phyloP scores from a whole-genome alignment of 2,797 vertebrate genomes.

The Trematomus bernacchii region DNA sequence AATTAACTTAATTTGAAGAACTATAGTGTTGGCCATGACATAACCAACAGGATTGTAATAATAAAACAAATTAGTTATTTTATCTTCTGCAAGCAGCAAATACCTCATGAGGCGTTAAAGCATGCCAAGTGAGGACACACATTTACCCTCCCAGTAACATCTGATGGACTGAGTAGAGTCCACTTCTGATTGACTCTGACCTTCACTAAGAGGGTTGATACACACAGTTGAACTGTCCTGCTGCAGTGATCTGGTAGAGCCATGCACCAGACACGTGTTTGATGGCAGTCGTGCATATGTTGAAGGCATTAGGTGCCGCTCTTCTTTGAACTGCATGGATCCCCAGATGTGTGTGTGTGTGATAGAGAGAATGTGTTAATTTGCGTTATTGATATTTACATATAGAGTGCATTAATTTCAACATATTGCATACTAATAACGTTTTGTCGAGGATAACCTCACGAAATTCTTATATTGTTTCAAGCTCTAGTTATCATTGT shows the following conservation, averaged over 20 bases:
- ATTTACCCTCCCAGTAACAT: not conserved
- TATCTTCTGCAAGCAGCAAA: too few species aligned
- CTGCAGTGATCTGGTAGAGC: slow-evolving; percentile 9
- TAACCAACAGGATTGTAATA: too few species aligned
- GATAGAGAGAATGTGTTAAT: not conserved
- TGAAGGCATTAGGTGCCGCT: slow-evolving; percentile 30
- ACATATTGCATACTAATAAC: not conserved
- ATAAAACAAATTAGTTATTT: too few species aligned
- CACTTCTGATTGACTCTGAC: slow-evolving; percentile 48
- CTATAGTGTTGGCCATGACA: not conserved
- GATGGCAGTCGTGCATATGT: slow-evolving; percentile 43
- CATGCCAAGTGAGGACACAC: slow-evolving; percentile 8
- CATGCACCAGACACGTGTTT: slow-evolving; percentile 39
- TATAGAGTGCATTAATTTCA: not conserved
- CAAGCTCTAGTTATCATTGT: not conserved
- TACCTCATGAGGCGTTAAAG: not conserved
- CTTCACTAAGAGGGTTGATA: slow-evolving; percentile 47
- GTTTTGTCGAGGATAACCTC: not conserved
- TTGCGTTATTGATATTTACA: not conserved
- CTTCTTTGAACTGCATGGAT: slow-evolving; percentile 5
- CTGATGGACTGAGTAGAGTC: not conserved
- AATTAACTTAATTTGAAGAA: not conserved
- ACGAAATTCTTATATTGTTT: not conserved
- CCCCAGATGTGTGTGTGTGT: slow-evolving; percentile 8
- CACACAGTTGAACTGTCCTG: slow-evolving; percentile 1